Evolutionary conservation across 2,888 invertebrate genomes (phyloP).

Genomic region (Torymus texanus): DNA sequence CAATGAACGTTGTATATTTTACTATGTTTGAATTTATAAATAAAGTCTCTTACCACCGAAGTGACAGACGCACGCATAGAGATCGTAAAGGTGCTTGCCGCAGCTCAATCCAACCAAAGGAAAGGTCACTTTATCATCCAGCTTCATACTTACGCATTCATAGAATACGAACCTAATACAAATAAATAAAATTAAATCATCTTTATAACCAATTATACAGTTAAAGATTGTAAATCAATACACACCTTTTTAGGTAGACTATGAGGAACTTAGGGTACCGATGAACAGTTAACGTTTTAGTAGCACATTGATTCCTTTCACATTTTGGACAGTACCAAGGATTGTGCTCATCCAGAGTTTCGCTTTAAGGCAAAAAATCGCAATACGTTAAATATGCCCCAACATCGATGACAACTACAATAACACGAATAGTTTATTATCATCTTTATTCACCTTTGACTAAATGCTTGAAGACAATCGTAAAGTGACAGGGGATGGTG

Average conservation of each 20-base stretch:
- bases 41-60: conserved; percentile 77
- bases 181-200: conserved; percentile 47
- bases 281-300: conserved; percentile 81
- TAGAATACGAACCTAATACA: conserved; percentile 79
- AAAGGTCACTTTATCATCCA: conserved; percentile 80
- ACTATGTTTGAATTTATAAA: neutral
- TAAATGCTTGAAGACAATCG: conserved; percentile 81
- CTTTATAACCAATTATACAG: neutral
- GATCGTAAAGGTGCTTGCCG: conserved; percentile 77
- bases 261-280: conserved; percentile 81
- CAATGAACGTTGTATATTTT: neutral
- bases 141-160: conserved; percentile 79
- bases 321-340: conserved; percentile 82
- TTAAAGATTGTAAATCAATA: conserved; percentile 10
- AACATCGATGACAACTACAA: too few relatives aligned
- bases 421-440: too few relatives aligned
- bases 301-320: conserved; percentile 79
- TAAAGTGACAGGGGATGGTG: conserved; percentile 78
- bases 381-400: neutral
- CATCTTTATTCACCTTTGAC: conserved; percentile 75
- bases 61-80: conserved; percentile 81
- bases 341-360: conserved; percentile 80
- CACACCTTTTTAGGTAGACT: conserved; percentile 79
- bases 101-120: conserved; percentile 78
- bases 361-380: conserved; percentile 74